phyloP scores from a whole-genome alignment of 2,888 invertebrate species.

The Caenorhabditis uteleia region DNA sequence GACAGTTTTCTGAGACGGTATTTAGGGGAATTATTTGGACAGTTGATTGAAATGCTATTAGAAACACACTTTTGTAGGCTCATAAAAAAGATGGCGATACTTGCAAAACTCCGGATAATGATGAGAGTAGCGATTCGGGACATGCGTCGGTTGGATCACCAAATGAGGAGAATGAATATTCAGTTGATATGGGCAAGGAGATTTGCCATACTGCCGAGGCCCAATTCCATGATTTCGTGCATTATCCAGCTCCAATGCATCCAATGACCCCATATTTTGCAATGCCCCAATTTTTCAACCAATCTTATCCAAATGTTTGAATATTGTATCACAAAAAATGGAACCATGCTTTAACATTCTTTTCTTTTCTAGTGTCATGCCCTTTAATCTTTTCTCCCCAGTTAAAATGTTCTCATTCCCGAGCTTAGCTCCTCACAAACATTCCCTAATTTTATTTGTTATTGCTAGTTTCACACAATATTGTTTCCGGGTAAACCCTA shows the following conservation, averaged over 20 bases:
- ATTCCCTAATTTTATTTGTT: no score
- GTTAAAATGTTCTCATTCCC: not conserved
- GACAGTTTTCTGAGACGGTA: slow-evolving; percentile 11
- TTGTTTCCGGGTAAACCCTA: slow-evolving; percentile 3
- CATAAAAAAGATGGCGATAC: slow-evolving; percentile 33
- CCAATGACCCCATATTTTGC: not conserved
- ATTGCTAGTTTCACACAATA: no score
- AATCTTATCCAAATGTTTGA: no score
- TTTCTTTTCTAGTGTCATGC: no score
- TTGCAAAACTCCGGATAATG: slow-evolving; percentile 35
- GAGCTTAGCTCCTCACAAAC: no score
- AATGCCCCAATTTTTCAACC: slow-evolving; percentile 1
- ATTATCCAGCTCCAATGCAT: slow-evolving; percentile 2
- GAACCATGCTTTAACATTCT: slow-evolving; percentile 5
- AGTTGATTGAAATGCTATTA: not conserved
- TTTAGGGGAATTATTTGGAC: not conserved
- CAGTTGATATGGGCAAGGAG: slow-evolving; percentile 22
- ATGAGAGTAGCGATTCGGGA: slow-evolving; percentile 59
- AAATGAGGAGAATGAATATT: slow-evolving; percentile 22
- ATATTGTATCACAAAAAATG: slow-evolving; percentile 1
- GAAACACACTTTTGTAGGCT: slow-evolving; percentile 18
- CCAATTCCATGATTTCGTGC: no score
- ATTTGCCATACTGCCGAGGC: no score
- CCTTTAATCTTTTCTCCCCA: not conserved
- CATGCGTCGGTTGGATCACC: slow-evolving; percentile 50